Evolutionary conservation across 1,140 invertebrate species (phyloP), one percentile per base, ranked within the genome.

Genomic region (Heliconius hermathena): DNA sequence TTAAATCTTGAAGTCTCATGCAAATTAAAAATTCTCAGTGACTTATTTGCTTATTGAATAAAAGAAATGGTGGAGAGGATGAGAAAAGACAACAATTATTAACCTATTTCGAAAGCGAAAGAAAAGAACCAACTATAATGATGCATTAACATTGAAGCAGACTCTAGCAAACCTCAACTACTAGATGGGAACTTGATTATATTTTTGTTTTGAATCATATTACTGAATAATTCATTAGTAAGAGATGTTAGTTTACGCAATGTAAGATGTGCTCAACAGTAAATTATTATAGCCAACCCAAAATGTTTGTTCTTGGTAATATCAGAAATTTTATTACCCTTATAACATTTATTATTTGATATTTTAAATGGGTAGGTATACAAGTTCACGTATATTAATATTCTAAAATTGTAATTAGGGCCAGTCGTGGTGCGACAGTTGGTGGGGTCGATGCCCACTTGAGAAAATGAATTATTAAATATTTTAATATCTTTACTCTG

Each of bases 141-240:
- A 91, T 91, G 91, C 91, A 93, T 93, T 92, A 91, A 88, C 85
- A 88, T 82, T 76, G 86, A 87, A 85, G 86, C 85, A 85, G 85
- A 88, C 87, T 84, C 91, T 89, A 88, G 84, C 83, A 86, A 83
- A 78, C 77, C 83, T 88, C 83, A 78, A 77, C 73, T 84, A 78
- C 85, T 29, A 29, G 80, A 89, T 85, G 86, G 88, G 90, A 91
- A 89, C 84, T 90, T 93, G 92, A 92, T 92, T 92, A 91, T 88
- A 90, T 93, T 90, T 91, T 88, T 91, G 86, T 80, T 82, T 82
- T 82, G 83, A 91, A 90, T 88, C 88, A 89, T 91, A 92, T 88
- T 89, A 84, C 83, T 92, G 85, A 90, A 92, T 91, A 88, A 87
- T 91, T 89, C 87, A 88, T 91, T 87, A 76, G 87, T 84, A 85